These are phyloP conservation scores for Serrognathus titanus DNA, from an alignment of 2,888 invertebrate genomes.

Conservation along the genomic window DNA sequence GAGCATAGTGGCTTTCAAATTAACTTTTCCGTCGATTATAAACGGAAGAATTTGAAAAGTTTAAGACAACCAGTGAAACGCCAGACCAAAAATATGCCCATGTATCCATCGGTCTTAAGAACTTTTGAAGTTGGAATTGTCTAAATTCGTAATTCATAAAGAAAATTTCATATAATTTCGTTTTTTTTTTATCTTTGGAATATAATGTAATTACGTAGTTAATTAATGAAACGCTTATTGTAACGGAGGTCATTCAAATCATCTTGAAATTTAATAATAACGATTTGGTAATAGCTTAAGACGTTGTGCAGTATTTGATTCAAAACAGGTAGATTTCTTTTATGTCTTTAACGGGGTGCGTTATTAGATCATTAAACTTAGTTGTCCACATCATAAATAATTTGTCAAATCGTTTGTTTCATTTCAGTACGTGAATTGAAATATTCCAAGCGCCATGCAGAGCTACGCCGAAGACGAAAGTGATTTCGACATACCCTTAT, in stretches of 20 bases:
- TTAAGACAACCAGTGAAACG: background rate
- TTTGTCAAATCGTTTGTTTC: background rate
- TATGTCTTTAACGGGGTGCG: too few species aligned
- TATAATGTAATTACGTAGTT: background rate
- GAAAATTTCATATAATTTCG: background rate
- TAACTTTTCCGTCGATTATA: too few species aligned
- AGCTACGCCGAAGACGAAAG: background rate
- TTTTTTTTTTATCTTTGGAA: too few species aligned
- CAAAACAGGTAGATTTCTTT: background rate
- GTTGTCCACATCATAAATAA: background rate
- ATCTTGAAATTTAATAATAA: too few species aligned
- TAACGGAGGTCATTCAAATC: too few species aligned
- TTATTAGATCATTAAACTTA: background rate
- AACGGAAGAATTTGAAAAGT: background rate
- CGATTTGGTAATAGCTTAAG: background rate
- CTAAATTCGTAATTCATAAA: background rate
- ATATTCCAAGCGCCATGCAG: conserved; percentile 1
- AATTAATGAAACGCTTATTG: too few species aligned
- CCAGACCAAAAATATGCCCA: background rate
- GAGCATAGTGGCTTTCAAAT: background rate
- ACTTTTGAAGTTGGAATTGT: conserved; percentile 7
- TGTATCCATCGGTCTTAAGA: conserved; percentile 5
- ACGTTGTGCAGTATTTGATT: background rate
- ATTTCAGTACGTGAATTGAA: conserved; percentile 8
- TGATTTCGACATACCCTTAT: background rate